phyloP scores from a whole-genome alignment of 2,797 vertebrate genomes.

The Kryptolebias ocellatus region DNA sequence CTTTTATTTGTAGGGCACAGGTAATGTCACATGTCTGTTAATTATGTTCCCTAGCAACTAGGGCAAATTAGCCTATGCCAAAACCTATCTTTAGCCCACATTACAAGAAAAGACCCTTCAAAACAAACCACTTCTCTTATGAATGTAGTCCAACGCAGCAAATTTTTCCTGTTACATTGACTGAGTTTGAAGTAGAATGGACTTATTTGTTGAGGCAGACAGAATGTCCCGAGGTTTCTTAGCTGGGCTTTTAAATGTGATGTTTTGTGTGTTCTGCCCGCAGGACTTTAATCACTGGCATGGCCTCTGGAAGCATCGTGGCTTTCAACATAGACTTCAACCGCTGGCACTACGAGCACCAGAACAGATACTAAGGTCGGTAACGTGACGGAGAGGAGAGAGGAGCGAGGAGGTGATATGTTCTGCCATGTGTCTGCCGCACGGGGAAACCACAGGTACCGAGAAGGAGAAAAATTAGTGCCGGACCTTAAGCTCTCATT shows the following conservation, averaged over 20 bases:
- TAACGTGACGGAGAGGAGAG: constrained; percentile 41
- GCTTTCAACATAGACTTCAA: constrained; percentile 99
- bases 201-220: not conserved
- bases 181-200: not conserved
- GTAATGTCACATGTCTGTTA: not conserved
- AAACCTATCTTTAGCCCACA: not conserved
- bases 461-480: constrained; percentile 50
- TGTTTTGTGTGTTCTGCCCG: not conserved
- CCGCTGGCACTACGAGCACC: constrained; percentile 99
- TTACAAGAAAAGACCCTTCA: no score
- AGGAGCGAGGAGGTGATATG: constrained; percentile 32
- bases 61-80: not conserved
- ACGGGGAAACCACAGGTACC: constrained; percentile 49
- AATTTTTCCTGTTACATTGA: not conserved
- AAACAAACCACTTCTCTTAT: not conserved
- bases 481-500: constrained; percentile 55
- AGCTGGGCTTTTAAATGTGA: not conserved
- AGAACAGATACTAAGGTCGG: constrained; percentile 94
- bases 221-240: no score
- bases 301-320: constrained; percentile 99
- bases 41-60: constrained; percentile 2
- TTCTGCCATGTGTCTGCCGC: constrained; percentile 61
- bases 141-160: not conserved
- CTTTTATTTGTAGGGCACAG: not conserved
- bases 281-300: constrained; percentile 98